Conservation (phyloP, 2,113 vertebrate genomes). For the Apistogramma diplotaenia region DNA sequence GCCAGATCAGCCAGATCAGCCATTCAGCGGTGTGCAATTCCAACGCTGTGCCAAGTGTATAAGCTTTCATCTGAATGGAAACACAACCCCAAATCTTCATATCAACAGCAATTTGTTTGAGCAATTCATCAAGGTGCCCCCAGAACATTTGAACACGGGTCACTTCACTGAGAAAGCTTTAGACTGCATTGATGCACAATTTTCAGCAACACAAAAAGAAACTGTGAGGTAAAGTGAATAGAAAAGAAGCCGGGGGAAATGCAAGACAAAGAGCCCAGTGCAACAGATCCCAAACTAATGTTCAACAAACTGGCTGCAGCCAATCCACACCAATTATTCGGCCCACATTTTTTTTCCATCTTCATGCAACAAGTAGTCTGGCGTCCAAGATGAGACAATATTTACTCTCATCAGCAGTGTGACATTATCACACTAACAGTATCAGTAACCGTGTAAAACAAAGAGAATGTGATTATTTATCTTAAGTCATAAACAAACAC, state of each 20-base stretch:
- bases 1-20: constrained; percentile 24
- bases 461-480: constrained; percentile 5
- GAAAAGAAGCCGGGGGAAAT: constrained; percentile 61
- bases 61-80: constrained; percentile 35
- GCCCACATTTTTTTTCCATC: constrained; percentile 22
- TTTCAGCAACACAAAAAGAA: constrained; percentile 58
- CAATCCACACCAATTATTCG: constrained; percentile 48
- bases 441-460: constrained; percentile 11
- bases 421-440: constrained; percentile 15
- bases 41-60: constrained; percentile 18
- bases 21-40: background rate
- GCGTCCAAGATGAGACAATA: constrained; percentile 20
- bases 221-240: constrained; percentile 41
- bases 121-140: constrained; percentile 47
- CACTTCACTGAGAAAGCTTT: constrained; percentile 61
- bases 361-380: constrained; percentile 19
- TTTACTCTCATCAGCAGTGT: constrained; percentile 42
- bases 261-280: constrained; percentile 54
- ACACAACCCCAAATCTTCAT: constrained; percentile 62
- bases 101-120: constrained; percentile 68
- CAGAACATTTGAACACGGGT: constrained; percentile 66
- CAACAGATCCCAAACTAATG: constrained; percentile 60
- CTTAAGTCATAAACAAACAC: constrained; percentile 4
- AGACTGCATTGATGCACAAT: constrained; percentile 61
- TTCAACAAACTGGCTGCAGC: constrained; percentile 64